These are phyloP conservation scores for Limonius californicus DNA, from an alignment of 1,140 invertebrate genomes.

Conservation along the genomic window DNA sequence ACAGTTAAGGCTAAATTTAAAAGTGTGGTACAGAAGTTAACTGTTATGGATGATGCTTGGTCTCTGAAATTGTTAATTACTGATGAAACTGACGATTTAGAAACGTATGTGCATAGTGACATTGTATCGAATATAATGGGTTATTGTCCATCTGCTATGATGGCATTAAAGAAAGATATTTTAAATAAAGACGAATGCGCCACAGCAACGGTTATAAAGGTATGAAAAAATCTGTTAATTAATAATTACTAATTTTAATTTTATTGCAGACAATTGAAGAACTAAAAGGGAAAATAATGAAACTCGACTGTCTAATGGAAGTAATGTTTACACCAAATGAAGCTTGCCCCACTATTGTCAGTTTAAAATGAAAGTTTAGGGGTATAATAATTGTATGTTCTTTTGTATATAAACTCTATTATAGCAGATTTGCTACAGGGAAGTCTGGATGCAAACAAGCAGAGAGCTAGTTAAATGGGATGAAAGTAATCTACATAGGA, in stretches of 20 bases:
- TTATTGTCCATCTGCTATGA: conserved; percentile 21
- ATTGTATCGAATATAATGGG: conserved; percentile 28
- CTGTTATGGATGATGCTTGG: conserved; percentile 21
- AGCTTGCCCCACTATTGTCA: no score
- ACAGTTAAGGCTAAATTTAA: conserved; percentile 39
- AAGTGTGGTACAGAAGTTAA: conserved; percentile 33
- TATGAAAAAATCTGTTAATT: no score
- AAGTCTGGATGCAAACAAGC: no score
- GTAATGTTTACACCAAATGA: no score
- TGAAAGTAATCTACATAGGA: no score
- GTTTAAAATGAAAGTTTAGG: no score
- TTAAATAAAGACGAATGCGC: conserved; percentile 24
- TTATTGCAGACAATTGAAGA: neutral
- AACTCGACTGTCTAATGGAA: neutral
- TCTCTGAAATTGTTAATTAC: conserved; percentile 30
- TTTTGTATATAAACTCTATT: no score
- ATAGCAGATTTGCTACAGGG: no score
- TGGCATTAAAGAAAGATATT: conserved; percentile 25
- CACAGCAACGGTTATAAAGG: neutral
- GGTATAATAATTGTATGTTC: no score
- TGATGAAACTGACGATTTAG: conserved; percentile 26
- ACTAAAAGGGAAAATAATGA: neutral
- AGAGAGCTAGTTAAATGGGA: no score
- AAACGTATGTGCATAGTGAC: conserved; percentile 27
- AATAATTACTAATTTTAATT: no score